Base-by-base conservation (phyloP, 2,888 invertebrate species). In the Diogma glabrata region DNA sequence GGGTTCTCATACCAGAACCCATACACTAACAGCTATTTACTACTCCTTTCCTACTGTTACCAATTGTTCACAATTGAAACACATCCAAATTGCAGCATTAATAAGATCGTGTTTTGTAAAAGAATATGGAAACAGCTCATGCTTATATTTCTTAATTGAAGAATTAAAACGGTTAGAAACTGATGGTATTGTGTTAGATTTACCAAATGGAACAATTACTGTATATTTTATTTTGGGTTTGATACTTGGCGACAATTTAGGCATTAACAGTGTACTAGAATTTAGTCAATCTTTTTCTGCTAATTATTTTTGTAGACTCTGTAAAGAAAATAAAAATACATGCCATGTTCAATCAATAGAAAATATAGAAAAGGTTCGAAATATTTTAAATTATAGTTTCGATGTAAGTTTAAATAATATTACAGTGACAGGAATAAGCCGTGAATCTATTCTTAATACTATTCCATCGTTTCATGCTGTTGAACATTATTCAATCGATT, bases 51-150 rank as follows among this genome's bases (percentile, higher is more conserved):
- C 40, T 19, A 40, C 40, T 40, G 20, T 40, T 40, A 4, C 19
- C 9, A 40, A 40, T 40, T 40, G 19, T 4, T 40, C 40, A 40
- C 17, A 40, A 40, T 40, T 40, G 12, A 40, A 17, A 40, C 19
- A 40, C 20, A 40, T 40, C 2, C 40, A 40, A 40, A 40, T 40
- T 9, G 40, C 40, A 40, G 40, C 40, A 3, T 20, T 40, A 6
- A 40, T 40, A 40, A 40, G 40, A 40, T 40, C 40, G 3, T 40
- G 40, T 20, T 40, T 40, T 19, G 9, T 40, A 40, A 40, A 40
- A 19, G 19, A 40, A 19, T 40, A 40, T 19, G 40, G 40, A 3
- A 40, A 40, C 10, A 20, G 20, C 20, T 40, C 40, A 19, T 40
- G 40, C 12, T 9, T 19, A 19, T 40, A 40, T 40, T 40, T 40